Conservation (phyloP, 2,113 vertebrate species). For the Actenoides lindsayi region DNA sequence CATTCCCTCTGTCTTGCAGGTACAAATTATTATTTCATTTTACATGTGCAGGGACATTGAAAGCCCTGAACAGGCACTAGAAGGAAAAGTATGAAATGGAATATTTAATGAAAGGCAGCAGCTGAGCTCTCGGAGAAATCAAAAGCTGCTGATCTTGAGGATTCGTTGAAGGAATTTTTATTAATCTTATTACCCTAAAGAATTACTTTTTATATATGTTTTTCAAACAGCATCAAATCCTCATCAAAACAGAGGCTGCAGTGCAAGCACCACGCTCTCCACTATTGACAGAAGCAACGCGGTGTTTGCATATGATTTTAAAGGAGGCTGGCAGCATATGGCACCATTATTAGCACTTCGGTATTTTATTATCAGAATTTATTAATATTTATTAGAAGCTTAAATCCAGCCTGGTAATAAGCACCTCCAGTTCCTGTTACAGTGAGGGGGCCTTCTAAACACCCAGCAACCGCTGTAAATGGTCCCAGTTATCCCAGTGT, state of each 20-base stretch:
- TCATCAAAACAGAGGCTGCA: slow-evolving; percentile 19
- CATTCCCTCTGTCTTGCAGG: slow-evolving; percentile 34
- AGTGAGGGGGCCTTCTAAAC: not conserved
- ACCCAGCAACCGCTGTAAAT: not conserved
- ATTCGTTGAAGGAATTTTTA: slow-evolving; percentile 59
- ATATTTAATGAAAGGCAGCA: slow-evolving; percentile 66
- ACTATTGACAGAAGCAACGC: not conserved
- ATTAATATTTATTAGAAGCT: not conserved
- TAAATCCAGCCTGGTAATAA: not conserved
- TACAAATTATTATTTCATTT: slow-evolving; percentile 68
- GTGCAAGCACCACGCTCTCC: not conserved
- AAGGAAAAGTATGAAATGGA: slow-evolving; percentile 51
- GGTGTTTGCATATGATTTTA: not conserved
- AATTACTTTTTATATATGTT: slow-evolving; percentile 52
- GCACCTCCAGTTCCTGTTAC: not conserved
- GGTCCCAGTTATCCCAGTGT: not conserved
- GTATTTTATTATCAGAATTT: not conserved
- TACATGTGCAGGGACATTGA: slow-evolving; percentile 8
- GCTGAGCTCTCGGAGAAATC: slow-evolving; percentile 56
- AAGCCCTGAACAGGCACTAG: slow-evolving; percentile 34
- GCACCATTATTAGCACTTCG: not conserved
- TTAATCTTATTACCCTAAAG: slow-evolving; percentile 66
- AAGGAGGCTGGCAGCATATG: not conserved
- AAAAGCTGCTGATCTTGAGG: slow-evolving; percentile 52
- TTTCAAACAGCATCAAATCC: slow-evolving; percentile 49